Conservation (phyloP, 2,797 vertebrate species). For the Caiman crocodilus region DNA sequence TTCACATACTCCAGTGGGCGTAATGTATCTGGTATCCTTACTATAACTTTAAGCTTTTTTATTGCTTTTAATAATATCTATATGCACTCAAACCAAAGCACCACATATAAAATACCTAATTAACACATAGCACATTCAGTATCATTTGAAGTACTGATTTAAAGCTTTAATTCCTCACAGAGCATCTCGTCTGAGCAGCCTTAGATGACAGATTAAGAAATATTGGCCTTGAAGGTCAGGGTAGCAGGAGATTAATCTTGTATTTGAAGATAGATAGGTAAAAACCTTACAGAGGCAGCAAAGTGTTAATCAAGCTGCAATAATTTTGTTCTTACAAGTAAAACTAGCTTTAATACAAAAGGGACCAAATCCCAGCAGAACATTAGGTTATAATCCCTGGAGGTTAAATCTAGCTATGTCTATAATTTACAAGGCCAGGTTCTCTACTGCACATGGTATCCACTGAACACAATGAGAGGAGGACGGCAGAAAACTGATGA, state of each 20-base stretch:
- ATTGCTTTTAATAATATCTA: background rate
- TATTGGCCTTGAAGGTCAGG: background rate
- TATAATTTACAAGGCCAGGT: background rate
- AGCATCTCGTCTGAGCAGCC: background rate
- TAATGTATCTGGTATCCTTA: background rate
- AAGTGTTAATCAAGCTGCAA: background rate
- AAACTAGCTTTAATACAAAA: constrained; percentile 32
- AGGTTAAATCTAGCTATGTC: background rate
- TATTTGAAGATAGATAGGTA: background rate
- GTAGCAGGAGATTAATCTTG: background rate
- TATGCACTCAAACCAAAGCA: background rate
- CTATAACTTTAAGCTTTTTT: background rate
- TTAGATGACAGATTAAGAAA: constrained; percentile 12
- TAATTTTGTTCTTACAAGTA: background rate
- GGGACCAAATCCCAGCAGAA: background rate
- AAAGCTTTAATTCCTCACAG: background rate
- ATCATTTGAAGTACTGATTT: background rate
- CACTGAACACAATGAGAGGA: constrained; percentile 9
- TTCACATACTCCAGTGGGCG: background rate
- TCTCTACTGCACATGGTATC: background rate
- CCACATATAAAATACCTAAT: background rate
- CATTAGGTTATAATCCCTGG: background rate
- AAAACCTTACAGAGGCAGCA: constrained; percentile 15
- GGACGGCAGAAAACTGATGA: constrained; percentile 55
- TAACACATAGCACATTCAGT: background rate